These are phyloP conservation scores for Pseudachorutes palmiensis DNA, from an alignment of 1,140 invertebrate genomes.

Conservation along the genomic window DNA sequence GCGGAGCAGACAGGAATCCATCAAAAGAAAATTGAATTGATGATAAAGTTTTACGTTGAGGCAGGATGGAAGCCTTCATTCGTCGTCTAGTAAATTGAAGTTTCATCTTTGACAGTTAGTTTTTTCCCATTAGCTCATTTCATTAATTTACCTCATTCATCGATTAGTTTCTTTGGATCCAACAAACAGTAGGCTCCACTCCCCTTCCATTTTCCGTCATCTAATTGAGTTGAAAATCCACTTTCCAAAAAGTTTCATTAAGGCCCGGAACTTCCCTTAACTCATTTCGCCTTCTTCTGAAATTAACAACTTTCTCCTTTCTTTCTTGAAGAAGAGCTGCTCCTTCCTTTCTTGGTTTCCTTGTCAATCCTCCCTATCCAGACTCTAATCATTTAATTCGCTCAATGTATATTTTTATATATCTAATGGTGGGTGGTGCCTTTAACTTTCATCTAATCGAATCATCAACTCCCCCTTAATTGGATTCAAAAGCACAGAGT, in stretches of 20 bases:
- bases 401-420: background rate
- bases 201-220: slow-evolving; percentile 10
- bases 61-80: too few relatives aligned
- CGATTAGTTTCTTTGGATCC: background rate
- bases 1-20: too few relatives aligned
- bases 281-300: background rate
- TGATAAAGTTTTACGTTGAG: too few relatives aligned
- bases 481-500: background rate
- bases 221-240: slow-evolving; percentile 13
- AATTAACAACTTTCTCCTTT: slow-evolving; percentile 6
- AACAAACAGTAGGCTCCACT: slow-evolving; percentile 19
- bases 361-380: background rate
- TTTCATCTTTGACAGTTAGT: background rate
- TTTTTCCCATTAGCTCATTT: background rate
- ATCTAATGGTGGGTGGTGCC: background rate
- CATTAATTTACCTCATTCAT: background rate
- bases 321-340: background rate
- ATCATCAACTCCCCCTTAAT: background rate
- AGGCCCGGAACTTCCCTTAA: slow-evolving; percentile 13
- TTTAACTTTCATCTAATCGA: background rate
- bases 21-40: too few relatives aligned
- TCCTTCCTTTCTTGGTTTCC: too few relatives aligned
- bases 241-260: too few relatives aligned
- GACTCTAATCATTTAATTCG: background rate
- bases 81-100: background rate